These are phyloP conservation scores for Melanargia galathea DNA, from an alignment of 2,888 invertebrate genomes.

Conservation along the genomic window DNA sequence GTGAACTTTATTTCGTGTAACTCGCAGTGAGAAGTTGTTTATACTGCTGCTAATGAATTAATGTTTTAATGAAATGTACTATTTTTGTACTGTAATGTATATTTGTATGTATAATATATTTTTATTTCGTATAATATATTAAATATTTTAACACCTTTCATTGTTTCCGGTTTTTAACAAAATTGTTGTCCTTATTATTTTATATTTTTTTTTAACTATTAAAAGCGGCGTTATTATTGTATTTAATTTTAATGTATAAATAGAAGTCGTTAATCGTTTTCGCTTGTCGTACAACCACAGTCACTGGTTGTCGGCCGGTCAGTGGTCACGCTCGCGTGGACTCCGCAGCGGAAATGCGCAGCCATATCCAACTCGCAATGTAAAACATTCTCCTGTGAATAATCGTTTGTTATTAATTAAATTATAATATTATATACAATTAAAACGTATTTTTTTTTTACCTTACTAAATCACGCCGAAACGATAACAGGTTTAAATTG, in stretches of 20 bases:
- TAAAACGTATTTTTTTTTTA: background rate
- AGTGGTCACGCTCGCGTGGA: constrained; percentile 37
- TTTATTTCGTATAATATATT: no score
- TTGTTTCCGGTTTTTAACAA: no score
- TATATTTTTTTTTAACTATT: background rate
- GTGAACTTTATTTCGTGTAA: no score
- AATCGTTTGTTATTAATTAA: constrained; percentile 65
- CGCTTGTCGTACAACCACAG: constrained; percentile 7
- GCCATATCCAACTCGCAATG: constrained; percentile 56
- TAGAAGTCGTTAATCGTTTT: background rate
- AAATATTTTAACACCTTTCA: no score
- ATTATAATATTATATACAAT: constrained; percentile 63
- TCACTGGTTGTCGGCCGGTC: constrained; percentile 16
- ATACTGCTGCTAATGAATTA: no score
- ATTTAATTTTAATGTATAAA: background rate
- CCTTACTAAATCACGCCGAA: background rate
- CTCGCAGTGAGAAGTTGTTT: no score
- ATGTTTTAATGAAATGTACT: no score
- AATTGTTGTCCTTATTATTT: background rate
- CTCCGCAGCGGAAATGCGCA: constrained; percentile 36
- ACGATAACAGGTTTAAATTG: no score
- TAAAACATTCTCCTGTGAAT: constrained; percentile 60
- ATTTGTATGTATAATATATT: no score
- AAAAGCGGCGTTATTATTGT: background rate
- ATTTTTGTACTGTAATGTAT: no score